Evolutionary conservation across 2,113 vertebrate species (phyloP).

Genomic region (Donacobius atricapilla): DNA sequence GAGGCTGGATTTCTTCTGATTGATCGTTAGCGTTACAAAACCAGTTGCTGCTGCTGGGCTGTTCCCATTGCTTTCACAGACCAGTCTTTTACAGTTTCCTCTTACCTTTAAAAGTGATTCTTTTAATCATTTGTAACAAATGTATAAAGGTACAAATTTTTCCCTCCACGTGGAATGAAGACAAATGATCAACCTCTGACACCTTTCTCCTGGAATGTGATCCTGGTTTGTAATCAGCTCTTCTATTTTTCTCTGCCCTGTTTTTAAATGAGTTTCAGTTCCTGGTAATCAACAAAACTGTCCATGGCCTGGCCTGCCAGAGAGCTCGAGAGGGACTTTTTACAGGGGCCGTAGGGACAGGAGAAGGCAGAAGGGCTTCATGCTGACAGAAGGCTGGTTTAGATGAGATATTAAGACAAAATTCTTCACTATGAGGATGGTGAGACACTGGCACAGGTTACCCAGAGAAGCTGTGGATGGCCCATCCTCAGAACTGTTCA

Average conservation of each 20-base stretch:
- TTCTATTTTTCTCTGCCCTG: background rate
- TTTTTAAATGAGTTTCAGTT: background rate
- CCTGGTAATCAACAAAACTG: background rate
- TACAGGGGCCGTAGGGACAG: background rate
- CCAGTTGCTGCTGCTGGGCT: background rate
- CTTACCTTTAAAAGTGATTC: background rate
- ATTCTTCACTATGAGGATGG: background rate
- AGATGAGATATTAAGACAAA: background rate
- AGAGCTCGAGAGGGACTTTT: background rate
- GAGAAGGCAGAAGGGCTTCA: background rate
- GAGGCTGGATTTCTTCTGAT: slow-evolving; percentile 1
- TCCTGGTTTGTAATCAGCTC: background rate
- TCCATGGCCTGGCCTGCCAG: background rate
- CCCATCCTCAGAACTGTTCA: background rate
- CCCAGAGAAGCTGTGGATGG: background rate
- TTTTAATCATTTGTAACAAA: background rate
- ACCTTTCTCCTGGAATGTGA: background rate
- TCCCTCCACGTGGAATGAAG: background rate
- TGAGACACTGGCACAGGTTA: background rate
- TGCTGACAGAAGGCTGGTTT: background rate
- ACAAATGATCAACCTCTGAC: background rate
- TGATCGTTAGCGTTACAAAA: background rate
- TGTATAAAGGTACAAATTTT: background rate
- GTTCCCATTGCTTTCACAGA: background rate
- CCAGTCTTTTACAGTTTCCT: background rate